Conservation (phyloP, 2,113 vertebrate species). For the Callorhinus ursinus region DNA sequence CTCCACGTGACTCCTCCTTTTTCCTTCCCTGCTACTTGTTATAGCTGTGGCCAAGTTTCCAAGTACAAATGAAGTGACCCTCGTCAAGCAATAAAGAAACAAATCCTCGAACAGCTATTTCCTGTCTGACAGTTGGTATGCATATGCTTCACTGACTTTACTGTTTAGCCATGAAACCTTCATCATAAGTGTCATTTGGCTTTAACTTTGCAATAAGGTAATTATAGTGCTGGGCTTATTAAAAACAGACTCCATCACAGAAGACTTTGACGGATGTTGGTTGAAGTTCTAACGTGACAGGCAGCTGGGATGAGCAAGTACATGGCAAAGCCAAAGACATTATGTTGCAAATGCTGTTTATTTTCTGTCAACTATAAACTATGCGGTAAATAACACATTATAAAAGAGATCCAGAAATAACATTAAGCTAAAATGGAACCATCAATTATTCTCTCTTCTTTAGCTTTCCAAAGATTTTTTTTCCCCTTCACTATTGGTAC, state of each 20-base stretch:
- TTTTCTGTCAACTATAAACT: constrained; percentile 86
- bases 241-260: constrained; percentile 79
- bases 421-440: constrained; percentile 85
- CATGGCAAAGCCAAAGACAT: constrained; percentile 79
- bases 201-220: constrained; percentile 83
- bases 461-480: constrained; percentile 72
- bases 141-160: constrained; percentile 76
- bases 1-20: not conserved
- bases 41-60: constrained; percentile 42
- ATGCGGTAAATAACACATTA: constrained; percentile 88
- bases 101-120: constrained; percentile 70
- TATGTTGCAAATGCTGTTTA: constrained; percentile 87
- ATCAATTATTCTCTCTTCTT: constrained; percentile 85
- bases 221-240: constrained; percentile 83
- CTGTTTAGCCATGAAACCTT: constrained; percentile 82
- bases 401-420: constrained; percentile 85
- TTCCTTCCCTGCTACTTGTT: not conserved
- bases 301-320: constrained; percentile 84
- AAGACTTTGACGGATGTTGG: constrained; percentile 85
- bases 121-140: constrained; percentile 74
- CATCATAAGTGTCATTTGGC: constrained; percentile 82
- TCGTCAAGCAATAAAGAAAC: constrained; percentile 57
- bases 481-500: constrained; percentile 55
- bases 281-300: constrained; percentile 81
- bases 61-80: constrained; percentile 78